These are phyloP conservation scores for Gryllus bimaculatus DNA, from an alignment of 1,140 invertebrate species.

Conservation along the genomic window DNA sequence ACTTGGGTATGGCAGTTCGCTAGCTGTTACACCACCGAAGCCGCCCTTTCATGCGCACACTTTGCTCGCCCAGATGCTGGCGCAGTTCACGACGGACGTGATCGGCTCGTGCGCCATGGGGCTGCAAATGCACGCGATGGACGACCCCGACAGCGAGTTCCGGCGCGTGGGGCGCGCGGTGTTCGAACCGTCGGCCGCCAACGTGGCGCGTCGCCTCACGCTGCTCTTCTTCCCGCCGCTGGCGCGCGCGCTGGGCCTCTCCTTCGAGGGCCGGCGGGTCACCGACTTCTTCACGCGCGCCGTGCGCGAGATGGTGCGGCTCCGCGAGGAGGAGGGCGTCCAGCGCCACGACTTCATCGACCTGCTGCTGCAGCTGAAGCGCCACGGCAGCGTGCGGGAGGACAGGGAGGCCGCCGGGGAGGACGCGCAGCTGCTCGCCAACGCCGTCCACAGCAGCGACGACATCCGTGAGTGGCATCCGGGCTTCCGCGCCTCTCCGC, in stretches of 20 bases:
- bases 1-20: too few species aligned
- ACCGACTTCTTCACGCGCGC: not conserved
- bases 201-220: not conserved
- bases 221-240: not conserved
- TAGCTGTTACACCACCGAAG: too few species aligned
- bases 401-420: not conserved
- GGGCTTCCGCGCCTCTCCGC: too few species aligned
- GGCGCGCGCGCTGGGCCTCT: not conserved
- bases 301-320: not conserved
- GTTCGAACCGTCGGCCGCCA: not conserved
- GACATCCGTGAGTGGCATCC: too few species aligned
- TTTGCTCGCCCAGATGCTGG: slow-evolving; percentile 22
- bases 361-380: not conserved
- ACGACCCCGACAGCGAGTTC: slow-evolving; percentile 9
- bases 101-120: slow-evolving; percentile 40
- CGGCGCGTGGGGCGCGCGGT: not conserved
- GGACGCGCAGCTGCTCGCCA: too few species aligned
- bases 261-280: not conserved
- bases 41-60: too few species aligned
- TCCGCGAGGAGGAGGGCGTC: not conserved
- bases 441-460: too few species aligned
- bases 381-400: not conserved
- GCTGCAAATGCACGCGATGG: slow-evolving; percentile 24
- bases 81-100: slow-evolving; percentile 40
- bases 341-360: not conserved